Evolutionary conservation across 2,797 vertebrate genomes (phyloP).

Genomic region (Avahi laniger): DNA sequence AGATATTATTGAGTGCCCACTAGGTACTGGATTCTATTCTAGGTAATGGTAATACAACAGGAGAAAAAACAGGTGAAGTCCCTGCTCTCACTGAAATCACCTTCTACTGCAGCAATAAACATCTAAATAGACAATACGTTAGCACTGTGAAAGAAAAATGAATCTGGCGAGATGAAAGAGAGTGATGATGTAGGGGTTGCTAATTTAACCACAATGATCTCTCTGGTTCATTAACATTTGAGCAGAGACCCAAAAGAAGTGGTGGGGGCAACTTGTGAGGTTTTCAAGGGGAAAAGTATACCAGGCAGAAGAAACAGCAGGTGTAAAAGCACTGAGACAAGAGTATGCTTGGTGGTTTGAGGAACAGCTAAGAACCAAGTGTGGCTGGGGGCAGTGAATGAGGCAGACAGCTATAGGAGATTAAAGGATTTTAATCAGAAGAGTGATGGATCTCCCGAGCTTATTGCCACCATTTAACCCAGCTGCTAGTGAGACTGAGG

Average conservation of each 20-base stretch:
- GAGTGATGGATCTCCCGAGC: background rate
- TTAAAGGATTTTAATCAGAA: background rate
- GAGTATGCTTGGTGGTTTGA: background rate
- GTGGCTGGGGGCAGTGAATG: rapidly evolving
- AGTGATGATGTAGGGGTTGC: background rate
- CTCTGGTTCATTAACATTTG: background rate
- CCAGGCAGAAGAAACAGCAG: background rate
- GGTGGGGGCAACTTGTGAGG: background rate
- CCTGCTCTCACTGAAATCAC: background rate
- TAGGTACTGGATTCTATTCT: background rate
- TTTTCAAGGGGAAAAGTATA: background rate
- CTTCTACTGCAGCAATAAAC: conserved; percentile 4
- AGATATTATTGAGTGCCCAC: background rate
- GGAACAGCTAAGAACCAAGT: background rate
- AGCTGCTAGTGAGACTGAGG: background rate
- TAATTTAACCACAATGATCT: background rate
- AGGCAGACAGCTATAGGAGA: background rate
- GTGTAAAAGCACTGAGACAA: background rate
- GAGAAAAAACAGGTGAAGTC: background rate
- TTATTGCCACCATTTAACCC: background rate
- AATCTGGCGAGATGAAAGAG: background rate
- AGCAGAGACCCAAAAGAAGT: background rate
- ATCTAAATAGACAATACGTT: background rate
- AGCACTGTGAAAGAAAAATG: background rate
- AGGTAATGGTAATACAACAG: background rate